Evolutionary conservation across 2,797 vertebrate species (phyloP), one percentile per base, ranked within the genome.

Genomic region (Malacoctenus gilli): DNA sequence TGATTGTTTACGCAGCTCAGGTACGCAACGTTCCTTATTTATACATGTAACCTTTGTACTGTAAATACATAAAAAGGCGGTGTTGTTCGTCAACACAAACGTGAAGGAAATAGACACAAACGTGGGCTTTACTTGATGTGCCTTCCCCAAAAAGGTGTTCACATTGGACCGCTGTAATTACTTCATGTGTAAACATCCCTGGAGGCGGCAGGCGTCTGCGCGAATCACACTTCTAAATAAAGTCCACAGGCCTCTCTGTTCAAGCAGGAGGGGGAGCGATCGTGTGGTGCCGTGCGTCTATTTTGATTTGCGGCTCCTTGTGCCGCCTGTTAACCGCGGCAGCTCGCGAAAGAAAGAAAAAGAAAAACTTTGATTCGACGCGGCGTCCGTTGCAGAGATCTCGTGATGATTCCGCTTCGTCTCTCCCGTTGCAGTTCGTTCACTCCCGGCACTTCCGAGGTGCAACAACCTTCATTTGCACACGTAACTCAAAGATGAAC

Each of bases 111-210:
- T n/a, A n/a, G n/a, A n/a, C 43, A 60, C 64, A 76, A 75, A 75
- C 68, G 55, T 4, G 9, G 6, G 5, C 9, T 28, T 28, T 9
- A 28, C 9, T 28, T 4, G 5, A 28, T 48, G 10, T 69, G 35
- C 51, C 18, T 57, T 53, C 42, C 69, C 57, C 50, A 42, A 39
- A 67, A 65, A 80, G 42, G 34, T 56, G 18, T 25, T 60, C 60
- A 68, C 58, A 77, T 67, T 62, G 72, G 49, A 50, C 53, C 42
- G 34, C 56, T 68, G 39, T 71, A 77, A 72, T 79, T 56, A n/a
- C n/a, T n/a, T n/a, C n/a, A 52, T 12, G 12, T 6, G 6, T 37
- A 37, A 37, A 39, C 8, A 32, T 32, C 40, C 28, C 55, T 44
- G 31, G 53, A 58, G 59, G 54, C 13, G 46, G 57, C 55, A 36